Evolutionary conservation across 2,113 vertebrate species (phyloP).

Genomic region (Caloenas nicobarica): DNA sequence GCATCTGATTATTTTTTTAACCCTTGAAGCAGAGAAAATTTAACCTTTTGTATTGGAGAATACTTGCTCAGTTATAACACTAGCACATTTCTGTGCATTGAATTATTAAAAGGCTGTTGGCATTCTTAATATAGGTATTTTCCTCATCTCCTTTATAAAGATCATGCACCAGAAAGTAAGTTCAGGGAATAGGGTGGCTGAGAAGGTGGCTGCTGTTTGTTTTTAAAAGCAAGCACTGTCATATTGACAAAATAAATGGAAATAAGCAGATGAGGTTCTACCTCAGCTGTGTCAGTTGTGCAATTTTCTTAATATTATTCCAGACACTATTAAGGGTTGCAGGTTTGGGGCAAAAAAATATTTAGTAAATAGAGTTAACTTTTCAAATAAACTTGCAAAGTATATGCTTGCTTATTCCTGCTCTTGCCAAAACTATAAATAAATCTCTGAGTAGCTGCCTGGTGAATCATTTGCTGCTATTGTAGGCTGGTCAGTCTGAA

Average conservation of each 20-base stretch:
- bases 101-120: not conserved
- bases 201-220: not conserved
- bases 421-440: constrained; percentile 43
- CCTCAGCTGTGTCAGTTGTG: not conserved
- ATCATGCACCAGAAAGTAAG: not conserved
- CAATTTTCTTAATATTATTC: not conserved
- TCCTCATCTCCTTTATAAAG: not conserved
- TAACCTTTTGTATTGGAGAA: not conserved
- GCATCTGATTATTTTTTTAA: not conserved
- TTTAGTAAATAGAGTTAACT: not conserved
- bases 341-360: not conserved
- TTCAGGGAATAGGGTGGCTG: not conserved
- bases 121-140: not conserved
- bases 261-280: not conserved
- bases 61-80: not conserved
- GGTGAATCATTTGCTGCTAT: constrained; percentile 58
- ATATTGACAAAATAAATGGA: not conserved
- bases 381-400: constrained; percentile 36
- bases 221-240: not conserved
- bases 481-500: constrained; percentile 27
- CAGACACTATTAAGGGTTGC: not conserved
- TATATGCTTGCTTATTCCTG: constrained; percentile 7
- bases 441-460: not conserved
- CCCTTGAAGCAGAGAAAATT: not conserved
- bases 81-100: not conserved